Evolutionary conservation across 2,888 invertebrate species (phyloP).

Genomic region (Epinotia ramella): DNA sequence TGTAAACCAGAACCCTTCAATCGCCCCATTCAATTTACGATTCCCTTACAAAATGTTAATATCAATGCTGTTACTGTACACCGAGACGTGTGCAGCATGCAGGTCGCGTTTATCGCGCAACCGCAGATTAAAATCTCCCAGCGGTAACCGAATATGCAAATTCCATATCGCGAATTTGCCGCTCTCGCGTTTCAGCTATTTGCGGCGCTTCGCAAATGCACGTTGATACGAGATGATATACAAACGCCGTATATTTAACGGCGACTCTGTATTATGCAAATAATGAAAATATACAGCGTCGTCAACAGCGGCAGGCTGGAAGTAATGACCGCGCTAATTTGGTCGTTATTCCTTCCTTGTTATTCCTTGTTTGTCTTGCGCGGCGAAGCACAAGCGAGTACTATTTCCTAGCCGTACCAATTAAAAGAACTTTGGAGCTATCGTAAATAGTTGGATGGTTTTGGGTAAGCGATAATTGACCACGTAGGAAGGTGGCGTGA

Average conservation of each 20-base stretch:
- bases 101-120: slow-evolving; percentile 33
- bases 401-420: slow-evolving; percentile 18
- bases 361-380: slow-evolving; percentile 25
- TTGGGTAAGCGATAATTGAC: slow-evolving; percentile 40
- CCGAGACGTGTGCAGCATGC: slow-evolving; percentile 34
- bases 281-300: slow-evolving; percentile 40
- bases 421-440: slow-evolving; percentile 22
- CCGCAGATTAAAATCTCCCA: slow-evolving; percentile 44
- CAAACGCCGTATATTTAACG: slow-evolving; percentile 43
- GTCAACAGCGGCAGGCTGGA: slow-evolving; percentile 38
- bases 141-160: slow-evolving; percentile 45
- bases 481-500: slow-evolving; percentile 56
- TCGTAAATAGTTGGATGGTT: slow-evolving; percentile 13
- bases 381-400: background rate
- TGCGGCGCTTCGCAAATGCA: slow-evolving; percentile 41
- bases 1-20: slow-evolving; percentile 25
- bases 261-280: slow-evolving; percentile 42
- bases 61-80: slow-evolving; percentile 23
- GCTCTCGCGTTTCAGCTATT: slow-evolving; percentile 45
- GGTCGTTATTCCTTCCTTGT: slow-evolving; percentile 39
- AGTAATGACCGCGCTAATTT: slow-evolving; percentile 41
- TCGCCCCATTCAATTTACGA: slow-evolving; percentile 10
- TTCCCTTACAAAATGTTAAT: slow-evolving; percentile 17
- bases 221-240: slow-evolving; percentile 42
- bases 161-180: slow-evolving; percentile 41